These are phyloP conservation scores for Saguinus midas DNA, from an alignment of 2,113 vertebrate genomes.

Conservation along the genomic window DNA sequence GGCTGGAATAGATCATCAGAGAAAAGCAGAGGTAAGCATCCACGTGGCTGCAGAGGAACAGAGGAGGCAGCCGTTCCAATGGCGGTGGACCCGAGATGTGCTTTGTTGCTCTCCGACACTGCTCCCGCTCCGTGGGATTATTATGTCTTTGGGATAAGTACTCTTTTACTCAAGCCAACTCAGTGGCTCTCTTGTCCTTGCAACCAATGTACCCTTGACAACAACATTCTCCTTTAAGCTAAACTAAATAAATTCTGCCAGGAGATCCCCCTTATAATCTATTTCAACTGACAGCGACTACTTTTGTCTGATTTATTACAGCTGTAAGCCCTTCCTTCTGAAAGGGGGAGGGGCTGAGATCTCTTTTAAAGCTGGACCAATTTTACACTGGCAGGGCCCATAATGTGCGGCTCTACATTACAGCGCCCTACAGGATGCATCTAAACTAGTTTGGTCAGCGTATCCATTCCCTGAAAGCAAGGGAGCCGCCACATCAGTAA, in stretches of 20 bases:
- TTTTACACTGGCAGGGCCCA: conserved; percentile 59
- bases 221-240: conserved; percentile 42
- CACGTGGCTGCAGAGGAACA: neutral
- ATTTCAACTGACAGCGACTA: conserved; percentile 67
- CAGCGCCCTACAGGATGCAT: conserved; percentile 69
- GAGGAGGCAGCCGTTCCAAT: neutral
- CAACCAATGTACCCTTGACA: neutral
- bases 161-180: neutral
- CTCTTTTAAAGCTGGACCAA: conserved; percentile 46
- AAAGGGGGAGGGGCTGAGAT: neutral
- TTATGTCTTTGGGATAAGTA: neutral
- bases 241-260: conserved; percentile 41
- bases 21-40: neutral
- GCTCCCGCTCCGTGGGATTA: neutral
- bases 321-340: neutral
- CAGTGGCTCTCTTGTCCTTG: neutral
- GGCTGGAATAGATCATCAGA: neutral
- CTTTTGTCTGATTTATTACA: conserved; percentile 39
- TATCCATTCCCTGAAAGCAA: conserved; percentile 80
- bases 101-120: neutral
- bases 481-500: conserved; percentile 92
- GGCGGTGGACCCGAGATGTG: fast-evolving
- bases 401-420: conserved; percentile 64
- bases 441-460: conserved; percentile 78
- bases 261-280: conserved; percentile 61